Conservation (phyloP, 2,888 invertebrate species). For the Ophion obscuratus region DNA sequence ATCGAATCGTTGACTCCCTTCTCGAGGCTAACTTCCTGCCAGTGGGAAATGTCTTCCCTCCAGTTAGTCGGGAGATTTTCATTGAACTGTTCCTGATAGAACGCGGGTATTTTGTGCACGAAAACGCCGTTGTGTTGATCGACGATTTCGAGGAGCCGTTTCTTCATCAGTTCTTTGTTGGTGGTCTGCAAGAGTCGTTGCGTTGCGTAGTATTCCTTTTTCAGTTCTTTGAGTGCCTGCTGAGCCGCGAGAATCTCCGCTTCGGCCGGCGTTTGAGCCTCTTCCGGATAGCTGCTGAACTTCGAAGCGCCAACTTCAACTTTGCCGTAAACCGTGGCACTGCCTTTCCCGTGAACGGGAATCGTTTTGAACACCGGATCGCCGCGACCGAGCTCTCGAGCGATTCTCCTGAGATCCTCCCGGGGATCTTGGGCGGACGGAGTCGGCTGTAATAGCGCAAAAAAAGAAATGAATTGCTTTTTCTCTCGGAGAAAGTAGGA, state of each 20-base stretch:
- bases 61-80: conserved; percentile 90
- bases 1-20: conserved; percentile 85
- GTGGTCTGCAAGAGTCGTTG: conserved; percentile 69
- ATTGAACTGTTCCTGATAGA: conserved; percentile 86
- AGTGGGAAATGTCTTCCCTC: conserved; percentile 87
- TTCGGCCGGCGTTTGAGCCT: conserved; percentile 79
- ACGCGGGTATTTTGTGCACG: conserved; percentile 84
- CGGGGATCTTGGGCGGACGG: conserved; percentile 53
- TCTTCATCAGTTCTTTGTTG: conserved; percentile 74
- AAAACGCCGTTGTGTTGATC: conserved; percentile 85
- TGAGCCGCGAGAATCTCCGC: conserved; percentile 83
- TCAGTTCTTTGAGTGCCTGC: conserved; percentile 81
- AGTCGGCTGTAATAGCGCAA: conserved; percentile 1
- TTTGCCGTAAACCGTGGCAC: conserved; percentile 63
- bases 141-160: conserved; percentile 83
- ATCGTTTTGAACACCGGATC: conserved; percentile 67
- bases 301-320: conserved; percentile 80
- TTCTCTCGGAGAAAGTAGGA: not conserved
- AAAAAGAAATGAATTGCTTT: not conserved
- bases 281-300: conserved; percentile 84
- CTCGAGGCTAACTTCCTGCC: conserved; percentile 85
- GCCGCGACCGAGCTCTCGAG: conserved; percentile 48
- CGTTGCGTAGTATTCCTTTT: conserved; percentile 76
- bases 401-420: conserved; percentile 57
- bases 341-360: conserved; percentile 35